phyloP scores from a whole-genome alignment of 2,113 vertebrate genomes.

The Erythrolamprus reginae region DNA sequence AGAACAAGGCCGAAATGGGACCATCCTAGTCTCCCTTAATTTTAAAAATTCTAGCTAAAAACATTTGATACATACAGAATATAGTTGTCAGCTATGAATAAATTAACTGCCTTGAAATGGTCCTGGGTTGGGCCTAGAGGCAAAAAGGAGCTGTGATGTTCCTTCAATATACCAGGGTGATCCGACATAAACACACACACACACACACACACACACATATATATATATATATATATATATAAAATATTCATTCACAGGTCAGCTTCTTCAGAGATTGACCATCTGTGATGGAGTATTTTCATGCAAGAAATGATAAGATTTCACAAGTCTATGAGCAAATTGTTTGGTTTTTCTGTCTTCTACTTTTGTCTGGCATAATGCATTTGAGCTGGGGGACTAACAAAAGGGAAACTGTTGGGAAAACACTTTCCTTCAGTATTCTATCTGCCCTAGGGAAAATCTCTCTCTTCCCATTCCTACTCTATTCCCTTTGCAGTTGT shows the following conservation, averaged over 20 bases:
- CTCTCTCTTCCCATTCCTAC: slow-evolving; percentile 9
- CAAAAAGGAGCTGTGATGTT: no score
- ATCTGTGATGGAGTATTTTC: slow-evolving; percentile 39
- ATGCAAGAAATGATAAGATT: slow-evolving; percentile 39
- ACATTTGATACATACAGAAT: no score
- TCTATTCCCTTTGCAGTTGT: slow-evolving; percentile 20
- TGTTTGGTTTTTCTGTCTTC: slow-evolving; percentile 6
- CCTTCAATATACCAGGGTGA: no score
- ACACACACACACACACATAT: no score
- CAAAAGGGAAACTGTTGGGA: slow-evolving; percentile 4
- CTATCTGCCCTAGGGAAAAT: slow-evolving; percentile 9
- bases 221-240: no score
- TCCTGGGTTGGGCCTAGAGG: no score
- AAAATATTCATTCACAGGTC: neutral
- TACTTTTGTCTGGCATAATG: slow-evolving; percentile 27
- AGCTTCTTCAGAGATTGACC: slow-evolving; percentile 43
- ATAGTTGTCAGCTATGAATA: no score
- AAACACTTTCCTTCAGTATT: slow-evolving; percentile 28
- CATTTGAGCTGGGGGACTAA: slow-evolving; percentile 33
- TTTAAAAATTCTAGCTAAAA: no score
- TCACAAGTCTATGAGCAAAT: slow-evolving; percentile 13
- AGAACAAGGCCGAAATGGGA: no score
- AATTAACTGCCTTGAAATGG: no score
- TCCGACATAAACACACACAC: no score
- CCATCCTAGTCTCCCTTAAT: no score